Evolutionary conservation across 2,888 invertebrate species (phyloP), one percentile per base, ranked within the genome.

Genomic region (Steinernema hermaphroditum): DNA sequence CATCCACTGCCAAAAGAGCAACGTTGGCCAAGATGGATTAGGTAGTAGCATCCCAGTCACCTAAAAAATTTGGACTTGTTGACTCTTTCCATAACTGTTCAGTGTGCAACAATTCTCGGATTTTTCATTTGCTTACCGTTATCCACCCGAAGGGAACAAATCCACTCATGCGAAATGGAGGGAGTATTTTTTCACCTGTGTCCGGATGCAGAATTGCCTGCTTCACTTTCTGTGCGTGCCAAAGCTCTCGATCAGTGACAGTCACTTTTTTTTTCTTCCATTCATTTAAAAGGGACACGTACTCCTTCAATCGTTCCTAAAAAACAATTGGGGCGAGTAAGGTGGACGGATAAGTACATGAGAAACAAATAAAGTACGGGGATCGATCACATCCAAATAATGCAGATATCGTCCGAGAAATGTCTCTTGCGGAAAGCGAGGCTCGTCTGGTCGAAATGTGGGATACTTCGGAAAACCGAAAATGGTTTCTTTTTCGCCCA

Each of bases 161-260:
- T 16, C 89, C 89, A 76, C 88, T 88, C 89, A 89, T 89, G 75
- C 89, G 81, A 77, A 89, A 89, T 12, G 89, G 89, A 86, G 88
- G 88, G 49, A 88, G 86, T 1, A 89, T 86, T 77, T 88, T 89
- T 74, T 90, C 87, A 1, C 89, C 88, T 84, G 85, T 78, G 75
- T 85, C 82, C 14, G 83, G 83, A 74, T 86, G 84, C 24, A 82
- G 57, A 22, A 77, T 79, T 6, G 89, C 88, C 82, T 88, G 70
- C 29, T 88, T 88, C 24, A 88, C 83, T 76, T 89, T 89, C 81
- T 89, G 89, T 6, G 89, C 89, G 75, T 88, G 81, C 89, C 89
- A 89, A 73, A 89, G 79, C 57, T 88, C 81, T 74, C 83, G 77
- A 77, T 88, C 84, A 2, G 86, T 86, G 12, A 85, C 81, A 6